phyloP scores from a whole-genome alignment of 2,113 vertebrate species.

The Rissa tridactyla region DNA sequence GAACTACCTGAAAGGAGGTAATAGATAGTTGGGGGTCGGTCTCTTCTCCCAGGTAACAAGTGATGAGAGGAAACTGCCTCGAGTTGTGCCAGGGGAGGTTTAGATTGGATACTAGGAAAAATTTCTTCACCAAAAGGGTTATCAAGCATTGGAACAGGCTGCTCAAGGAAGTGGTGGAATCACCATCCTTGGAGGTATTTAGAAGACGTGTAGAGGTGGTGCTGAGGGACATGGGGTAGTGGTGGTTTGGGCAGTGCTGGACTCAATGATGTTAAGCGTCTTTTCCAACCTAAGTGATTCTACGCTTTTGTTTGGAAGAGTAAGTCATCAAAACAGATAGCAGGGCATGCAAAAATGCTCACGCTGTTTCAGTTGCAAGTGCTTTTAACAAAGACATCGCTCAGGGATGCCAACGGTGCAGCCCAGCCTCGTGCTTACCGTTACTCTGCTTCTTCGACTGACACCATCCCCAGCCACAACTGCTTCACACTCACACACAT shows the following conservation, averaged over 20 bases:
- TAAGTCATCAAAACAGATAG: neutral
- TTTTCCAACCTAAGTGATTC: neutral
- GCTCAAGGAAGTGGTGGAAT: neutral
- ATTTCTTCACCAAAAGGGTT: neutral
- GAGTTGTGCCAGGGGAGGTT: neutral
- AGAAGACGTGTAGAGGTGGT: neutral
- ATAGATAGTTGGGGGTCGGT: neutral
- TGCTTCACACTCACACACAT: neutral
- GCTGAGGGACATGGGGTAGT: neutral
- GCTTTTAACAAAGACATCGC: neutral
- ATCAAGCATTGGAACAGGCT: neutral
- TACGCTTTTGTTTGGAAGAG: neutral
- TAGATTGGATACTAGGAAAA: neutral
- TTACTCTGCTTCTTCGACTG: neutral
- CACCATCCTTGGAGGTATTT: neutral
- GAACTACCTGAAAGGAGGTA: neutral
- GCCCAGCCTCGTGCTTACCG: neutral
- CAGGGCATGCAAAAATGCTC: neutral
- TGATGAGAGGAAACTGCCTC: neutral
- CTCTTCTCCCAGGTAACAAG: neutral
- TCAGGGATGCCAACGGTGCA: accelerated
- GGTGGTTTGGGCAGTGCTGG: neutral
- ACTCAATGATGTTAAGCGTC: neutral
- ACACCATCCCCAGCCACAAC: neutral
- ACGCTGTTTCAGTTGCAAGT: accelerated